Conservation (phyloP, 2,113 vertebrate genomes). For the Sardina pilchardus region DNA sequence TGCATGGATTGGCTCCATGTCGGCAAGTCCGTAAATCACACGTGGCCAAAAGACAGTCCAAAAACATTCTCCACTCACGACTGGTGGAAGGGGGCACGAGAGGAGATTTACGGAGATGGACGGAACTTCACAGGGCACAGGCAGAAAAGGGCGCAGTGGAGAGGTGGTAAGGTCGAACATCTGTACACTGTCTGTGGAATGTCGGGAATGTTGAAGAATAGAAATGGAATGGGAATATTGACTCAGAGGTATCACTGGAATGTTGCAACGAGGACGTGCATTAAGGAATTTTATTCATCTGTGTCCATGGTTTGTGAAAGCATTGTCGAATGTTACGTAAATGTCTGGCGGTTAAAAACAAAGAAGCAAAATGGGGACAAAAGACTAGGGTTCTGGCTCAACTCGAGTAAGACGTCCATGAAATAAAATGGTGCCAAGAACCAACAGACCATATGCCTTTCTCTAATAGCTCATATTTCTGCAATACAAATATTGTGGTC, state of each 20-base stretch:
- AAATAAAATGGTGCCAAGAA: constrained; percentile 14
- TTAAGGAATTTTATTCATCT: constrained; percentile 39
- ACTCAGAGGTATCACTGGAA: constrained; percentile 65
- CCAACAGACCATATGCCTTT: not conserved
- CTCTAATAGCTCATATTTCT: not conserved
- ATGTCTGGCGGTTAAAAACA: constrained; percentile 3
- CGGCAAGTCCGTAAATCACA: not conserved
- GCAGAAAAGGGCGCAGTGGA: constrained; percentile 34
- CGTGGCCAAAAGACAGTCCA: not conserved
- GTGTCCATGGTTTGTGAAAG: constrained; percentile 46
- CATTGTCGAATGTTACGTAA: constrained; percentile 47
- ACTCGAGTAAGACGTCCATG: constrained; percentile 14
- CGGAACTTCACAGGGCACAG: constrained; percentile 28
- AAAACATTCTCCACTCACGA: not conserved
- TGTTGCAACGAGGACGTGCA: constrained; percentile 57
- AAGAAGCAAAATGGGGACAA: not conserved
- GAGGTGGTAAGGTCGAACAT: constrained; percentile 60
- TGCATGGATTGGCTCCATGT: not conserved
- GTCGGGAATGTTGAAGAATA: constrained; percentile 59
- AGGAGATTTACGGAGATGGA: constrained; percentile 32
- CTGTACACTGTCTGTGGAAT: constrained; percentile 63
- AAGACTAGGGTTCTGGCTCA: constrained; percentile 24
- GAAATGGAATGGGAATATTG: constrained; percentile 63
- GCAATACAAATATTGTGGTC: not conserved
- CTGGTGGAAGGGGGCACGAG: not conserved